phyloP scores from a whole-genome alignment of 2,113 vertebrate species.

The Scartelaos histophorus region DNA sequence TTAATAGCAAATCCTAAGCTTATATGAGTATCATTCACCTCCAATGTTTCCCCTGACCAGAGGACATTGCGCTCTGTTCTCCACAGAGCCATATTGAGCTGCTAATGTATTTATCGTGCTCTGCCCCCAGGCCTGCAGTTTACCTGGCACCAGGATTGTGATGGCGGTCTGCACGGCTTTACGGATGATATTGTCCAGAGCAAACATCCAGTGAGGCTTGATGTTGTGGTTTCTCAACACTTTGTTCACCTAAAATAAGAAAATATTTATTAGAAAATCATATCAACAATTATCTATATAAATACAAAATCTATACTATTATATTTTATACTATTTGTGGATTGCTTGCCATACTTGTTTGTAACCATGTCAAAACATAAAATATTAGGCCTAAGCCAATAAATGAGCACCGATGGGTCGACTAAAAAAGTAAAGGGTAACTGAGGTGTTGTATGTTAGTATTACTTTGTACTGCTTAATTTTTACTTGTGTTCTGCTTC shows the following conservation, averaged over 20 bases:
- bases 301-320: background rate
- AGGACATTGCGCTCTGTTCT: background rate
- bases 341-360: background rate
- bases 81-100: background rate
- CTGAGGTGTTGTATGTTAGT: too few relatives aligned
- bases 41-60: background rate
- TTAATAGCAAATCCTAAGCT: background rate
- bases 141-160: constrained; percentile 97
- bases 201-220: constrained; percentile 99
- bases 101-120: constrained; percentile 16
- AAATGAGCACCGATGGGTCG: too few relatives aligned
- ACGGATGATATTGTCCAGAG: constrained; percentile 95
- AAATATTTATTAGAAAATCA: background rate
- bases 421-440: too few relatives aligned
- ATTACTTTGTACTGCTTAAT: background rate
- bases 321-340: background rate
- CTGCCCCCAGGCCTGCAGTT: constrained; percentile 5
- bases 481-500: background rate
- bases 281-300: too few relatives aligned
- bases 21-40: background rate
- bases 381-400: too few relatives aligned
- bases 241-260: constrained; percentile 89
- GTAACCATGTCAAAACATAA: too few relatives aligned
- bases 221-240: constrained; percentile 97
- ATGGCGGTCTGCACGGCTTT: constrained; percentile 98